Evolutionary conservation across 1,140 invertebrate species (phyloP).

Genomic region (Zaprionus kolodkinae): DNA sequence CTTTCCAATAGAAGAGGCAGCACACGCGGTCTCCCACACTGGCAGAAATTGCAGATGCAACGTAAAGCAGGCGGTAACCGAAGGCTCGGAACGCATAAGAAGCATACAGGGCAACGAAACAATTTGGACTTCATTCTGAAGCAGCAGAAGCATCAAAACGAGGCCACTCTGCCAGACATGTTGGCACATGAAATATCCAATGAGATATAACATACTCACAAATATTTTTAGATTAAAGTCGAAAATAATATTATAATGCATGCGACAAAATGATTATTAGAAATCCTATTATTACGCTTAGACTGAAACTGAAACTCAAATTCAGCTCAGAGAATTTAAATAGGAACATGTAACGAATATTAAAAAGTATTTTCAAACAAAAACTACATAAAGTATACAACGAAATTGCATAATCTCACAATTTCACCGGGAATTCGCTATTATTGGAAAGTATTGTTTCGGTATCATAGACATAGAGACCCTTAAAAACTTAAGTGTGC

Average conservation of each 20-base stretch:
- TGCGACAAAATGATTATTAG: slow-evolving; percentile 1
- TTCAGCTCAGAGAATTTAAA: not conserved
- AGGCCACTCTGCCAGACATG: not conserved
- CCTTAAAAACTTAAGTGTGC: not conserved
- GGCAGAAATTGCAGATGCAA: slow-evolving; percentile 52
- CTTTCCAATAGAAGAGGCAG: slow-evolving; percentile 15
- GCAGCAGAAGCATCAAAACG: slow-evolving; percentile 9
- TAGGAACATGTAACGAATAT: not conserved
- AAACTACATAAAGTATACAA: not conserved
- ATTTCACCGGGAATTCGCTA: not conserved
- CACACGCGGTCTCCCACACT: slow-evolving; percentile 49
- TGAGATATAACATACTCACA: slow-evolving; percentile 46
- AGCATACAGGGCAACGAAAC: slow-evolving; percentile 24
- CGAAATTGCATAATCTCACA: no score
- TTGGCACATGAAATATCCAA: slow-evolving; percentile 43
- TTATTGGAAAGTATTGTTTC: not conserved
- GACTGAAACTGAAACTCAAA: slow-evolving; percentile 28
- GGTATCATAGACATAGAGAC: not conserved
- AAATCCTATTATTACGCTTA: slow-evolving; percentile 16
- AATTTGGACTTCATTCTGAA: slow-evolving; percentile 13
- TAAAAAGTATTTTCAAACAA: not conserved
- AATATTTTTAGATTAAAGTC: slow-evolving; percentile 17
- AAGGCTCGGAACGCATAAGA: slow-evolving; percentile 4
- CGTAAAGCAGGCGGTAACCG: not conserved
- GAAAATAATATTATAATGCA: slow-evolving; percentile 3